A percentile compares a stretch with the other conserved stretches of the same genome.
Conservation (phyloP, 2,113 vertebrate genomes). For the Psophia crepitans region DNA sequence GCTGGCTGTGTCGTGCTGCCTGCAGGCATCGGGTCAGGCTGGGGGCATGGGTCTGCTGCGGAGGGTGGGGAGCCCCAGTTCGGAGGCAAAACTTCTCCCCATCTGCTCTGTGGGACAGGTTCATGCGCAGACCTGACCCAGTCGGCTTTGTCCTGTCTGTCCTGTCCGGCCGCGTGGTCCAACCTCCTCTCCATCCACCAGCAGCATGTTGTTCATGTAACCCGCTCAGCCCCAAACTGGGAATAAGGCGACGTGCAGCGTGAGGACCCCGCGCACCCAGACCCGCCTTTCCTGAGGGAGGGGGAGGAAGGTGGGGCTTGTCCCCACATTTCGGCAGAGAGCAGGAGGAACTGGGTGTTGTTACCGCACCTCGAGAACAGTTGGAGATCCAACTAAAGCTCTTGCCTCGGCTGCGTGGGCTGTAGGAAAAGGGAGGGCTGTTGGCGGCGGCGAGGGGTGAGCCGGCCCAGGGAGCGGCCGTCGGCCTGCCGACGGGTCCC, state of each 20-base stretch:
- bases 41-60: fast-evolving
- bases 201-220: neutral
- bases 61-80: neutral
- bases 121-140: neutral
- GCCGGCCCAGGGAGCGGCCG: neutral
- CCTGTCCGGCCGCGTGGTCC: fast-evolving
- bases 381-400: neutral
- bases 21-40: neutral
- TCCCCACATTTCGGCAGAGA: neutral
- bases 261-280: neutral
- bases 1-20: neutral
- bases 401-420: neutral
- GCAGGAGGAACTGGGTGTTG: neutral
- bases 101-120: fast-evolving
- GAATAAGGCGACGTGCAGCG: neutral
- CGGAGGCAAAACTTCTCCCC: neutral
- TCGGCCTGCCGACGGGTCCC: fast-evolving
- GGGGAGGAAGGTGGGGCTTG: neutral
- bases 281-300: neutral
- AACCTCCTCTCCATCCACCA: neutral
- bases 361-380: neutral
- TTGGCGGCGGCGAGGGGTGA: neutral
- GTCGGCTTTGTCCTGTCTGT: neutral
- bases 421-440: neutral
- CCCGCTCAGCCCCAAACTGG: neutral